Percentiles rank a stretch among this genome's conserved stretches.
phyloP scores from a whole-genome alignment of 2,113 vertebrate genomes.

The Brienomyrus brachyistius region DNA sequence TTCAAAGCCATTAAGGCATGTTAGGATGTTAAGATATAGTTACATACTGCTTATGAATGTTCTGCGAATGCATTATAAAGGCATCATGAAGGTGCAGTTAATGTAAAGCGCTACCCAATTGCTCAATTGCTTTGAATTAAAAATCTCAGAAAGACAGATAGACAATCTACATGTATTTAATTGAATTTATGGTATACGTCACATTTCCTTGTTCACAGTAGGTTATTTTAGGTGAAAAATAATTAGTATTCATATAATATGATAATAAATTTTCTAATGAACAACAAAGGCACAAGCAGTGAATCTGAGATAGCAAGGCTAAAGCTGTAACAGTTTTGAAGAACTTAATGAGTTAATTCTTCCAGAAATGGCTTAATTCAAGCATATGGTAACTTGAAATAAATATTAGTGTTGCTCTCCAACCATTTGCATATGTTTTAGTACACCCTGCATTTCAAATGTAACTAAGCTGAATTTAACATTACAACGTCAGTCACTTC shows the following conservation, averaged over 20 bases:
- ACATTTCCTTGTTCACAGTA: neutral
- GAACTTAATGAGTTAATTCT: neutral
- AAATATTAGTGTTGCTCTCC: neutral
- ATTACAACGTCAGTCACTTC: neutral
- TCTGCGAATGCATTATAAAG: neutral
- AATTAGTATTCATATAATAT: neutral
- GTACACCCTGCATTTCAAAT: neutral
- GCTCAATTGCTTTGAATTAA: neutral
- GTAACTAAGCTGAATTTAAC: neutral
- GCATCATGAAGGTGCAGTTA: neutral
- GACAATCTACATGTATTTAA: neutral
- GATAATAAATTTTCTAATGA: neutral
- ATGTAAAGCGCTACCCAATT: neutral
- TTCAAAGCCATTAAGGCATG: neutral
- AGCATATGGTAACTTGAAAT: neutral
- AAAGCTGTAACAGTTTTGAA: neutral
- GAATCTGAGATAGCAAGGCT: neutral
- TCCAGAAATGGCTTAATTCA: neutral
- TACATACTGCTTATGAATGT: neutral
- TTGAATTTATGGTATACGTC: neutral
- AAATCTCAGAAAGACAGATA: neutral
- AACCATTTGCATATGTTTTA: neutral
- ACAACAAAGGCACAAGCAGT: neutral
- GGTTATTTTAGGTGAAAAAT: neutral
- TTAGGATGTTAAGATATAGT: neutral